Percentiles rank a stretch among this genome's conserved stretches.
Conservation (phyloP, 2,888 invertebrate genomes). For the Crossocerus cetratus region DNA sequence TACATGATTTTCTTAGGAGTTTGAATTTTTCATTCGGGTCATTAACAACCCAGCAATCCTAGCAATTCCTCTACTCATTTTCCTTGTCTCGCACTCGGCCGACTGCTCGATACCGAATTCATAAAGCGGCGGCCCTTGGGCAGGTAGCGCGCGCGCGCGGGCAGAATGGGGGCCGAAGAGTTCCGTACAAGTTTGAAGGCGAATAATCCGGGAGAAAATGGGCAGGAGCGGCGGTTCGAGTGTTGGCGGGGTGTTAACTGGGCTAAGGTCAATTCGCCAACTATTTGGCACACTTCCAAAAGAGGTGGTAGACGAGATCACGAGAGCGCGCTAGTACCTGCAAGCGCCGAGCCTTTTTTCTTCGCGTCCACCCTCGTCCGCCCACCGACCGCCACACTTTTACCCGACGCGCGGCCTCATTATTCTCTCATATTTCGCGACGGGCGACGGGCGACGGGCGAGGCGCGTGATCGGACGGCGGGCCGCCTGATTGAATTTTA, state of each 20-base stretch:
- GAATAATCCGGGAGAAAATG: slow-evolving; percentile 49
- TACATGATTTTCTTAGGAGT: too few relatives aligned
- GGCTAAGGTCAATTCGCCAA: slow-evolving; percentile 64
- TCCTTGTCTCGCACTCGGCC: too few relatives aligned
- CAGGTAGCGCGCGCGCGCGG: too few relatives aligned
- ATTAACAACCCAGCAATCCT: too few relatives aligned
- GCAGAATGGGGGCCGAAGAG: background rate
- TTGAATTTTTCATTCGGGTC: too few relatives aligned
- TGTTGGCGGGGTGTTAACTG: slow-evolving; percentile 56
- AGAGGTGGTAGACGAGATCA: slow-evolving; percentile 8
- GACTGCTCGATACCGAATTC: too few relatives aligned
- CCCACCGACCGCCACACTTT: background rate
- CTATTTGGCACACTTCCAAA: slow-evolving; percentile 60
- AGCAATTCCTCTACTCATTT: too few relatives aligned
- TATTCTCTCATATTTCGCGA: background rate
- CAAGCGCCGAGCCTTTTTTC: background rate
- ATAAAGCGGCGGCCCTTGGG: too few relatives aligned
- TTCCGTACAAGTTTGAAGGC: slow-evolving; percentile 2
- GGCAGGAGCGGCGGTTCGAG: slow-evolving; percentile 44
- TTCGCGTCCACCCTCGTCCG: slow-evolving; percentile 11
- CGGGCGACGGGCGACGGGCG: background rate
- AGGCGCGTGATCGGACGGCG: too few relatives aligned
- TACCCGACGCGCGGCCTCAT: background rate
- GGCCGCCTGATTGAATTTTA: slow-evolving; percentile 62
- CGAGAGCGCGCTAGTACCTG: too few relatives aligned